Base-by-base conservation (phyloP, 2,113 vertebrate species). In the Gorsachius goisagi region DNA sequence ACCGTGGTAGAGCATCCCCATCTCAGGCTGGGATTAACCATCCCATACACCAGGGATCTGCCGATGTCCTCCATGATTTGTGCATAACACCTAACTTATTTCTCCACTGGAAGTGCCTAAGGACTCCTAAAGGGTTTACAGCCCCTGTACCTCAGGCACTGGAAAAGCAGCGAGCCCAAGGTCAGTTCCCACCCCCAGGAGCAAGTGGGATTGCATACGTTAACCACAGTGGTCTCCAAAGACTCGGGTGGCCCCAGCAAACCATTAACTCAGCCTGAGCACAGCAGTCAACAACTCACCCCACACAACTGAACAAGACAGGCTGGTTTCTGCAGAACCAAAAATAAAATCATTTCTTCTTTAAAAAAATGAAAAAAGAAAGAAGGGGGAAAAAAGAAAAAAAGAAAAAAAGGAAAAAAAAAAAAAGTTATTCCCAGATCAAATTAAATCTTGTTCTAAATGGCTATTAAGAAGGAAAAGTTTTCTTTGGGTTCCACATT, bases 381-480 rank as follows among this genome's bases (percentile, higher is more conserved):
- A 4, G 8, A 11, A 16, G 12, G 5, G 41, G 19, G 22, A 9
- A 16, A 19, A 9, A 27, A 62, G 14, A 59, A 21, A 41, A 21
- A 15, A 19, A n/a, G 9, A 3, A 8, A 44, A 5, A n/a, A n/a
- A n/a, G n/a, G n/a, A 7, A 4, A 5, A 23, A 5, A 6, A 30
- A 32, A 39, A 19, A 32, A 80, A 22, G 26, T 32, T 5, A 79
- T 58, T 88, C 50, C 53, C 50, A 55, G 19, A 78, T 75, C 76
- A 97, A 75, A 82, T 87, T 63, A 87, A 87, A 85, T 32, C 15
- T 83, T 90, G 32, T 47, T 89, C 60, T 60, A 84, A 93, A n/a
- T 32, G 26, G 73, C n/a, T 91, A 47, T 86, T 85, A 89, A 71
- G 56, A 80, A 52, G 30, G 32, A 63, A 59, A 52, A 85, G 22